These are phyloP conservation scores for Mesorhabditis belari DNA, from an alignment of 2,888 invertebrate species.

Conservation along the genomic window DNA sequence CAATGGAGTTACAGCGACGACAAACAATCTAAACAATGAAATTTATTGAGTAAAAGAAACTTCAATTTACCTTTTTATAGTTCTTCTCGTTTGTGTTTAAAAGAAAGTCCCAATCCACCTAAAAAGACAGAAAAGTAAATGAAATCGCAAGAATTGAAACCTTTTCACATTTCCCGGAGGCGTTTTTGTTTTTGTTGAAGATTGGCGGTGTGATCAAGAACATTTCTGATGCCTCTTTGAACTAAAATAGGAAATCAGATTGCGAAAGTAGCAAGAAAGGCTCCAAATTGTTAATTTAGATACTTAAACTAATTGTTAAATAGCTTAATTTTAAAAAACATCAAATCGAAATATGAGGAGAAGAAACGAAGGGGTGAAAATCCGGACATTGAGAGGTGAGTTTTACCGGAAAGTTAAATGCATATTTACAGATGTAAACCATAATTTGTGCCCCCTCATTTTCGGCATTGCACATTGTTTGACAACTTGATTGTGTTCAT, in stretches of 20 bases:
- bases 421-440: too few species aligned
- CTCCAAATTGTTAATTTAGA: background rate
- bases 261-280: conserved; percentile 1
- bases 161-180: conserved; percentile 24
- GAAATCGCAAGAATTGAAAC: background rate
- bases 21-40: conserved; percentile 44
- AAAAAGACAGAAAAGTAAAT: background rate
- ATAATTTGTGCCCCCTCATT: too few species aligned
- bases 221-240: too few species aligned
- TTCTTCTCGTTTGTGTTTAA: conserved; percentile 33
- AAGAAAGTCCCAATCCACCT: conserved; percentile 26
- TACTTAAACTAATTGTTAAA: too few species aligned
- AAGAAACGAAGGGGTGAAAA: too few species aligned
- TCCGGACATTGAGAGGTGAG: too few species aligned
- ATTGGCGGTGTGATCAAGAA: background rate
- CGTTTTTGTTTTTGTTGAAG: conserved; percentile 6
- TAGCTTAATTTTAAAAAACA: too few species aligned
- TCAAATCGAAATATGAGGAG: too few species aligned
- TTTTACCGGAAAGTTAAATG: too few species aligned
- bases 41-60: conserved; percentile 36
- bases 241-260: too few species aligned
- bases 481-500: too few species aligned
- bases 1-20: conserved; percentile 34
- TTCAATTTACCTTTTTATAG: conserved; percentile 32
- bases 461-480: too few species aligned